Percentiles rank a stretch among this genome's conserved stretches.
Evolutionary conservation across 2,113 vertebrate genomes (phyloP).

Genomic region (Pipa parva): DNA sequence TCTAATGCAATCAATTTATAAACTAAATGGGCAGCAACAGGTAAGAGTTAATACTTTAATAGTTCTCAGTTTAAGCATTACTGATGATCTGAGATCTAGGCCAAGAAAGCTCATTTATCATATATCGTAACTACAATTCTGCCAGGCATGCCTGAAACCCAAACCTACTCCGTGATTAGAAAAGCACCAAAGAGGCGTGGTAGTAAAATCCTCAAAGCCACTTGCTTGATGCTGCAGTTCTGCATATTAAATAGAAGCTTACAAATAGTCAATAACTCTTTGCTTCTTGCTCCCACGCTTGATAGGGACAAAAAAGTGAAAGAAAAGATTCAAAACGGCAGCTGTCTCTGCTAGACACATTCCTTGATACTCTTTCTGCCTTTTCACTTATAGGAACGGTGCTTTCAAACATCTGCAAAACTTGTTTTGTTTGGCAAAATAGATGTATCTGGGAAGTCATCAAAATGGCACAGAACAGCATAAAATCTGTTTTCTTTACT

Average conservation of each 20-base stretch:
- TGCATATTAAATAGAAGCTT: constrained; percentile 83
- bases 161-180: too few relatives aligned
- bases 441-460: constrained; percentile 52
- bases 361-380: constrained; percentile 63
- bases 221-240: constrained; percentile 65
- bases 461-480: constrained; percentile 51
- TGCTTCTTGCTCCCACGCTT: constrained; percentile 67
- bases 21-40: too few relatives aligned
- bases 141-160: too few relatives aligned
- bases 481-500: constrained; percentile 31
- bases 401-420: constrained; percentile 63
- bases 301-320: constrained; percentile 63
- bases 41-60: too few relatives aligned
- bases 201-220: constrained; percentile 52
- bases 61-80: too few relatives aligned
- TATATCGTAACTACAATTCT: too few relatives aligned
- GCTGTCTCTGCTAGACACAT: constrained; percentile 68
- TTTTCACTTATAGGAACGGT: constrained; percentile 62
- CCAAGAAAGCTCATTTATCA: too few relatives aligned
- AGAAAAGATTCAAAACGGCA: constrained; percentile 57
- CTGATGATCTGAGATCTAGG: too few relatives aligned
- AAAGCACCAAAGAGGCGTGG: constrained; percentile 50
- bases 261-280: constrained; percentile 65
- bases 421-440: constrained; percentile 58
- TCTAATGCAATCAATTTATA: too few relatives aligned